These are phyloP conservation scores for Callospermophilus lateralis DNA, from an alignment of 2,113 vertebrate genomes.

Conservation along the genomic window DNA sequence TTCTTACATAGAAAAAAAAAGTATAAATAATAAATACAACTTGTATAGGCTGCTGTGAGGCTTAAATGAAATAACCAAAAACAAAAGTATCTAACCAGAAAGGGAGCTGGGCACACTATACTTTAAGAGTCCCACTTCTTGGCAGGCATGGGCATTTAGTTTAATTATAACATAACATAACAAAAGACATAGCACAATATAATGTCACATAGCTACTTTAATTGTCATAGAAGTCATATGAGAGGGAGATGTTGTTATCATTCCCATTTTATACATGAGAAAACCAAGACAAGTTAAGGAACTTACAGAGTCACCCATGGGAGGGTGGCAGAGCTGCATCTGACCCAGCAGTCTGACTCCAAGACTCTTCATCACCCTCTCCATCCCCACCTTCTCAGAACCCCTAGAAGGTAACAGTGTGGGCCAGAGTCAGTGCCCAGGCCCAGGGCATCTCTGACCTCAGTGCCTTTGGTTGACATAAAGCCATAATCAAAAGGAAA, in stretches of 20 bases:
- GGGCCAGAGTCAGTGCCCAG: neutral
- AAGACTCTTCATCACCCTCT: neutral
- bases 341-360: neutral
- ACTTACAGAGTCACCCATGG: accelerated
- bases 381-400: neutral
- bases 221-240: neutral
- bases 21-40: neutral
- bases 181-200: neutral
- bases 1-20: neutral
- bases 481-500: neutral
- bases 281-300: neutral
- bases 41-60: neutral
- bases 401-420: accelerated
- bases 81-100: neutral
- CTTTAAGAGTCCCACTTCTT: neutral
- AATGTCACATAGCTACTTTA: neutral
- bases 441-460: neutral
- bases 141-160: neutral
- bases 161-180: neutral
- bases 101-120: accelerated
- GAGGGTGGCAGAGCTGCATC: neutral
- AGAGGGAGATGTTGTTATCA: neutral
- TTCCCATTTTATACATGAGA: neutral
- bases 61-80: neutral
- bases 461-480: neutral